phyloP scores from a whole-genome alignment of 2,113 vertebrate genomes.

The Scatophagus argus region DNA sequence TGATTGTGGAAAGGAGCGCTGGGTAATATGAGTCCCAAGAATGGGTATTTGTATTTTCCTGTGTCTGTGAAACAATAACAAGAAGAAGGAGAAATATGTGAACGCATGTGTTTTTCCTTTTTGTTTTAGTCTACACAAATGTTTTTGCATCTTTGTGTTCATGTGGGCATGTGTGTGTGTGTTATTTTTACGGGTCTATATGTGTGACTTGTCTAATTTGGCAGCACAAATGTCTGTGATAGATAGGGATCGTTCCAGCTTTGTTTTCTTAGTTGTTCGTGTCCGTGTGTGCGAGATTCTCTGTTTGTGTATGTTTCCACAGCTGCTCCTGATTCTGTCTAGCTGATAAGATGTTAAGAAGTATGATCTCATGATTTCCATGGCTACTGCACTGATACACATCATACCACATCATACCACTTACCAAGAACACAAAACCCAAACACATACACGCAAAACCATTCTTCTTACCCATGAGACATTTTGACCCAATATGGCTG shows the following conservation, averaged over 20 bases:
- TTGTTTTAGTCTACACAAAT: neutral
- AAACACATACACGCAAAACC: neutral
- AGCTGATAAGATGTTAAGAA: constrained; percentile 63
- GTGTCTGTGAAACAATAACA: constrained; percentile 17
- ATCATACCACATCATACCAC: constrained; percentile 59
- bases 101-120: neutral
- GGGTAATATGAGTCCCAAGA: constrained; percentile 2
- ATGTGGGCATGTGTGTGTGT: neutral
- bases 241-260: constrained; percentile 26
- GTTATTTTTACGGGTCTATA: neutral
- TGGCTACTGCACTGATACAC: constrained; percentile 67
- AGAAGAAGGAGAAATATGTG: neutral
- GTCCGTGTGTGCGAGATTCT: constrained; percentile 16
- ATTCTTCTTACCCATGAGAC: constrained; percentile 17
- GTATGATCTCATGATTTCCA: constrained; percentile 74
- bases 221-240: constrained; percentile 34
- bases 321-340: constrained; percentile 70
- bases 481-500: constrained; percentile 67
- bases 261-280: constrained; percentile 36
- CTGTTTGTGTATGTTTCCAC: constrained; percentile 59
- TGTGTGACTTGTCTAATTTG: constrained; percentile 35
- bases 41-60: constrained; percentile 36
- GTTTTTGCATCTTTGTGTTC: constrained; percentile 1
- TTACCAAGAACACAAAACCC: constrained; percentile 50
- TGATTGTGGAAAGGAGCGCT: neutral